Evolutionary conservation across 2,113 vertebrate species (phyloP).

Genomic region (Chlorodrepanis virens): DNA sequence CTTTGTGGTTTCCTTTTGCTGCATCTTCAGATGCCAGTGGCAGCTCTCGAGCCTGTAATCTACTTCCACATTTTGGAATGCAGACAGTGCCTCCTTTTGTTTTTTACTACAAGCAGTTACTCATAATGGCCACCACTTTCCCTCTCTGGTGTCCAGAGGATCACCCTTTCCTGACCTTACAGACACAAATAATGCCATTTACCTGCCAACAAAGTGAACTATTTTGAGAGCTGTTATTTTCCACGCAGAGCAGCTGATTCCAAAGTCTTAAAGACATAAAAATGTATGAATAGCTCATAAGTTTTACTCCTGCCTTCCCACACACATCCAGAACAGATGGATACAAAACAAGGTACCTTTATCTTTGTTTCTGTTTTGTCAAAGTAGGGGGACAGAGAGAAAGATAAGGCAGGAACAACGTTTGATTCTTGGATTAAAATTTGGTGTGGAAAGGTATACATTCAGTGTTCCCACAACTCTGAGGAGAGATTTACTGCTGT

Average conservation of each 20-base stretch:
- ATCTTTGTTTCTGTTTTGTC: not conserved
- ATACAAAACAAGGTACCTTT: not conserved
- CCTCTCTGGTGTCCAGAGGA: not conserved
- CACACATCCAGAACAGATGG: not conserved
- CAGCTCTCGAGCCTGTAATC: not conserved
- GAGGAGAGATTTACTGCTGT: not conserved
- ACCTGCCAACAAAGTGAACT: not conserved
- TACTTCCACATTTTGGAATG: not conserved
- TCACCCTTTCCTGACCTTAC: not conserved
- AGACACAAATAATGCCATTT: not conserved
- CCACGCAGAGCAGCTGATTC: not conserved
- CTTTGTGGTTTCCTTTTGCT: not conserved
- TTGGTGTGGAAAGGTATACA: not conserved
- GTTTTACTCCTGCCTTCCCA: not conserved
- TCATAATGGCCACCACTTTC: not conserved
- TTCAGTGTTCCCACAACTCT: not conserved
- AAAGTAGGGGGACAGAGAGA: not conserved
- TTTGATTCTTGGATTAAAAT: not conserved
- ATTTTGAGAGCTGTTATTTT: not conserved
- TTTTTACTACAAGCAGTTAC: not conserved
- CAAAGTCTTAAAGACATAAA: not conserved
- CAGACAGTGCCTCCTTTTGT: not conserved
- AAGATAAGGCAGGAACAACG: not conserved
- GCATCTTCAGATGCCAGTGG: not conserved
- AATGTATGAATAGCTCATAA: not conserved